Evolutionary conservation across 2,113 vertebrate genomes (phyloP).

Genomic region (Mastomys natalensis): DNA sequence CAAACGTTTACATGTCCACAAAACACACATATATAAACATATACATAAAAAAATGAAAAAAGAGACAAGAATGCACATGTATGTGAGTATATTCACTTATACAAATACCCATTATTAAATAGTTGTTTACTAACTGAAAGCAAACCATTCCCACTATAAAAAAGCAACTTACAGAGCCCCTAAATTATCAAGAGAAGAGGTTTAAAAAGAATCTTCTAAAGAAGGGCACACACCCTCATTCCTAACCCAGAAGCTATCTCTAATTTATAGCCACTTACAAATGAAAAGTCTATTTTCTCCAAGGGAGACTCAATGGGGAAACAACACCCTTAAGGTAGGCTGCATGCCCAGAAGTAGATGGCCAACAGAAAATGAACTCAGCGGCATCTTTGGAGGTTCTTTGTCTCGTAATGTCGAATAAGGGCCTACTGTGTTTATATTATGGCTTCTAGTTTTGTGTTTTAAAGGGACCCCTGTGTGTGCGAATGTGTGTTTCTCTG

Average conservation of each 20-base stretch:
- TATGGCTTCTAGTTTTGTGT: background rate
- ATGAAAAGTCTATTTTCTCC: background rate
- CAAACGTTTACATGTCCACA: background rate
- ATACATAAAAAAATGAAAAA: background rate
- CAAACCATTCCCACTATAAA: background rate
- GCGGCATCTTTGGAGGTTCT: background rate
- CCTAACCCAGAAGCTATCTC: background rate
- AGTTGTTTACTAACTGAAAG: background rate
- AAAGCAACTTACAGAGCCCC: background rate
- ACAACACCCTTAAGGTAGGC: background rate
- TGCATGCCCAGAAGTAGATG: background rate
- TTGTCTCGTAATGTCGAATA: background rate
- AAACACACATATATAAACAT: background rate
- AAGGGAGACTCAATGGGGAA: background rate
- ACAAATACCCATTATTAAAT: background rate
- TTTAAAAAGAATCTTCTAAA: background rate
- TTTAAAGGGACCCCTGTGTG: background rate
- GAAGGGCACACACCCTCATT: background rate
- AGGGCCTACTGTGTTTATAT: background rate
- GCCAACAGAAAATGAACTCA: background rate
- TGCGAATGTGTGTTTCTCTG: background rate
- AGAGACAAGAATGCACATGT: background rate
- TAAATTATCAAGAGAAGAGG: background rate
- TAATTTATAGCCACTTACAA: background rate
- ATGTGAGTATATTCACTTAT: background rate